A percentile compares a stretch with the other conserved stretches of the same genome.
phyloP scores from a whole-genome alignment of 2,888 invertebrate species.

The Lepidochrysops patricia region DNA sequence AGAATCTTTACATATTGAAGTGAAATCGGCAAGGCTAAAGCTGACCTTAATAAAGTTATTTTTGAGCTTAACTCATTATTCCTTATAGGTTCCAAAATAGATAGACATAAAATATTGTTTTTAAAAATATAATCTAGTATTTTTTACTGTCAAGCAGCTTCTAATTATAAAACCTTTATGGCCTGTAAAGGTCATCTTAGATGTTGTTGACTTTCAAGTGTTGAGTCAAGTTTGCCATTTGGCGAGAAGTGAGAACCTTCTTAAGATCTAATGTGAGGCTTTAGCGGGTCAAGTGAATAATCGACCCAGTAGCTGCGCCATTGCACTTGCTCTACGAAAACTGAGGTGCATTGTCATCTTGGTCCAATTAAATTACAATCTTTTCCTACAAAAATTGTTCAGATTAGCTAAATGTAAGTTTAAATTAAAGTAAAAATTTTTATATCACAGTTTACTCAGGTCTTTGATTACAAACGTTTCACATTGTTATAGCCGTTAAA shows the following conservation, averaged over 20 bases:
- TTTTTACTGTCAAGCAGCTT: not conserved
- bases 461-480: not conserved
- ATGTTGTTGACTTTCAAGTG: not conserved
- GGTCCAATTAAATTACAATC: not conserved
- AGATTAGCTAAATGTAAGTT: not conserved
- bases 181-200: not conserved
- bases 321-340: not conserved
- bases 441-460: not conserved
- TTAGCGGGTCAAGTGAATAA: slow-evolving; percentile 8
- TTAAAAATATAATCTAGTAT: too few relatives aligned
- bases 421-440: too few relatives aligned
- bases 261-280: not conserved
- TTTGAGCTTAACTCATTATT: too few relatives aligned
- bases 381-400: not conserved
- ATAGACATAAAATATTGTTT: too few relatives aligned
- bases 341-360: not conserved
- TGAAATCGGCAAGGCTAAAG: too few relatives aligned
- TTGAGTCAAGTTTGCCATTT: not conserved
- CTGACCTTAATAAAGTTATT: too few relatives aligned
- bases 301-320: slow-evolving; percentile 6
- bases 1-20: not conserved
- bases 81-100: too few relatives aligned
- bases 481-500: not conserved
- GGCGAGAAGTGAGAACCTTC: not conserved
- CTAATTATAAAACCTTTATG: not conserved